A percentile compares a stretch with the other conserved stretches of the same genome.
These are phyloP conservation scores for Lampris incognitus DNA, from an alignment of 2,113 vertebrate species.

Conservation along the genomic window DNA sequence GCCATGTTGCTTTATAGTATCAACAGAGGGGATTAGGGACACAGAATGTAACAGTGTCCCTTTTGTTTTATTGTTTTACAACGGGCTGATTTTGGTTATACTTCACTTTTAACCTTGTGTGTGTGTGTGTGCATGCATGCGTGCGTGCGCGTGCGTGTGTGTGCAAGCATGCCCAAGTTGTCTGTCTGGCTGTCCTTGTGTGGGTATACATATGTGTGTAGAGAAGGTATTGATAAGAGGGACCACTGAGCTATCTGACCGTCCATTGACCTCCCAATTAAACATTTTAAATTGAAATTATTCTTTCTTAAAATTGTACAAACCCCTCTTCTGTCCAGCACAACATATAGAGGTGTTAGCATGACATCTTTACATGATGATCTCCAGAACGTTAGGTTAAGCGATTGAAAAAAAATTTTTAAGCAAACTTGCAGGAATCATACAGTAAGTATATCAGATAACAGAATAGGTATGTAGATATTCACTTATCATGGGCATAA, in stretches of 20 bases:
- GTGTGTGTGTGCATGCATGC: conserved; percentile 20
- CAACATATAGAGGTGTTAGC: too few relatives aligned
- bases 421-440: too few relatives aligned
- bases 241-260: conserved; percentile 8
- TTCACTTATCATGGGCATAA: too few relatives aligned
- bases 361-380: too few relatives aligned
- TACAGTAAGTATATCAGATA: too few relatives aligned
- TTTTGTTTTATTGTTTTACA: conserved; percentile 60
- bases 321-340: too few relatives aligned
- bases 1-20: conserved; percentile 44
- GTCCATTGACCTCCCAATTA: conserved; percentile 23
- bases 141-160: conserved; percentile 3
- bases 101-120: conserved; percentile 56
- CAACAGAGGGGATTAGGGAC: conserved; percentile 25
- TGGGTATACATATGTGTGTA: conserved; percentile 6
- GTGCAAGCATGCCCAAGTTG: not conserved
- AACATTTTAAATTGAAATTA: conserved; percentile 17
- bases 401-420: too few relatives aligned
- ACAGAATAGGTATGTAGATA: too few relatives aligned
- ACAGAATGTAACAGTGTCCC: conserved; percentile 49
- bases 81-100: conserved; percentile 45
- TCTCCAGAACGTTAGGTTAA: too few relatives aligned
- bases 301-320: not conserved
- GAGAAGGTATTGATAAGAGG: not conserved
- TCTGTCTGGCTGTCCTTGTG: conserved; percentile 20